Conservation (phyloP, 2,888 invertebrate species). For the Heliconius ismenius region DNA sequence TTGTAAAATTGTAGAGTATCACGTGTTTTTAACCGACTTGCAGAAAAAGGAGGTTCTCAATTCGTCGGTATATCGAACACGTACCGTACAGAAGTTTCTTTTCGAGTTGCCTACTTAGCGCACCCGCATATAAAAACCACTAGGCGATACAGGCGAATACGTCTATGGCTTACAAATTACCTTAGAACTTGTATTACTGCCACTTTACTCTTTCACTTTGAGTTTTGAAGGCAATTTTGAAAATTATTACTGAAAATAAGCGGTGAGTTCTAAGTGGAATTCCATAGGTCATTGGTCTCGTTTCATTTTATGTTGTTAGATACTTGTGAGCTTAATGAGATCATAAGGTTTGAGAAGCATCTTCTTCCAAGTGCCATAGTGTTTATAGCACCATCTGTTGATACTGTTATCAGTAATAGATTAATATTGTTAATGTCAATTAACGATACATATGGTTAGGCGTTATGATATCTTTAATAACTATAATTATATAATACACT, state of each 20-base stretch:
- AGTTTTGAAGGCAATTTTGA: constrained; percentile 16
- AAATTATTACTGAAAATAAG: constrained; percentile 13
- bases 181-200: constrained; percentile 25
- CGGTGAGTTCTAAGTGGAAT: constrained; percentile 1
- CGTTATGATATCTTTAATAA: constrained; percentile 15
- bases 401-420: constrained; percentile 39
- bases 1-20: constrained; percentile 22
- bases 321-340: background rate
- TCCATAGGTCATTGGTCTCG: constrained; percentile 14
- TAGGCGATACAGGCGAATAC: constrained; percentile 50
- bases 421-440: constrained; percentile 36
- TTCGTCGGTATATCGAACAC: background rate
- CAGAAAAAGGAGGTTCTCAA: no score
- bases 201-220: constrained; percentile 21
- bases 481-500: background rate
- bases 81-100: constrained; percentile 41
- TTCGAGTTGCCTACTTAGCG: constrained; percentile 47
- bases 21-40: background rate
- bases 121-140: constrained; percentile 60
- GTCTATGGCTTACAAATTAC: constrained; percentile 60
- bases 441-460: constrained; percentile 38
- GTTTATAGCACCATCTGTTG: constrained; percentile 44
- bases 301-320: background rate
- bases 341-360: constrained; percentile 15
- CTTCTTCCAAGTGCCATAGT: constrained; percentile 19